Conservation (phyloP, 2,888 invertebrate genomes). For the Microplitis deprimator region DNA sequence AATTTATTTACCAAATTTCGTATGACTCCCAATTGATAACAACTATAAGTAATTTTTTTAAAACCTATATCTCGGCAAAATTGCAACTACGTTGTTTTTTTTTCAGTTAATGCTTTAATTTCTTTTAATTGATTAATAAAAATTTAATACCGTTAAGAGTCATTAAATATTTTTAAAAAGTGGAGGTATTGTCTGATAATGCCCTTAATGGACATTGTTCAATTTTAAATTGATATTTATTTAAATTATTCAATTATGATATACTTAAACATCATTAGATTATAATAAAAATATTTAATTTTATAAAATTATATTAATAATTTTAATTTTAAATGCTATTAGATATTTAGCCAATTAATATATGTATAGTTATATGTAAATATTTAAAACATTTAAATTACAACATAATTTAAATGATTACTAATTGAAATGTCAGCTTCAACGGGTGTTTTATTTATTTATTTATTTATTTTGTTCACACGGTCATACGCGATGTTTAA, state of each 20-base stretch:
- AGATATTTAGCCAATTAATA: slow-evolving; percentile 5
- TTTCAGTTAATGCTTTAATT: too few species aligned
- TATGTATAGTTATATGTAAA: slow-evolving; percentile 16
- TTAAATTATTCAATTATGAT: slow-evolving; percentile 11
- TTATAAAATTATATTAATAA: slow-evolving; percentile 28
- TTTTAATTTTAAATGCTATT: background rate
- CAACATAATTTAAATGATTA: background rate
- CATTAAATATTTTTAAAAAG: too few species aligned
- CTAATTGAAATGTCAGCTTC: slow-evolving; percentile 29
- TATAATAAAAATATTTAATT: background rate
- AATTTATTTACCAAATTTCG: too few species aligned
- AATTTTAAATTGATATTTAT: background rate
- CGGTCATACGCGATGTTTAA: slow-evolving; percentile 23
- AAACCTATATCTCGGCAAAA: too few species aligned
- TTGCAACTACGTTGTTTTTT: too few species aligned
- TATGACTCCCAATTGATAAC: too few species aligned
- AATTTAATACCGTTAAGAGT: too few species aligned
- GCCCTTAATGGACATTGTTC: background rate
- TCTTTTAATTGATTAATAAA: too few species aligned
- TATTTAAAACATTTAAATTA: slow-evolving; percentile 5
- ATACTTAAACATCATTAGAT: background rate
- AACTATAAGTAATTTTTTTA: too few species aligned
- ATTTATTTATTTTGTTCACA: slow-evolving; percentile 4
- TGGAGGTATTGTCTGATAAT: too few species aligned
- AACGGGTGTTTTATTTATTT: slow-evolving; percentile 28